Conservation (phyloP, 1,140 invertebrate species). For the Platyura marginata region DNA sequence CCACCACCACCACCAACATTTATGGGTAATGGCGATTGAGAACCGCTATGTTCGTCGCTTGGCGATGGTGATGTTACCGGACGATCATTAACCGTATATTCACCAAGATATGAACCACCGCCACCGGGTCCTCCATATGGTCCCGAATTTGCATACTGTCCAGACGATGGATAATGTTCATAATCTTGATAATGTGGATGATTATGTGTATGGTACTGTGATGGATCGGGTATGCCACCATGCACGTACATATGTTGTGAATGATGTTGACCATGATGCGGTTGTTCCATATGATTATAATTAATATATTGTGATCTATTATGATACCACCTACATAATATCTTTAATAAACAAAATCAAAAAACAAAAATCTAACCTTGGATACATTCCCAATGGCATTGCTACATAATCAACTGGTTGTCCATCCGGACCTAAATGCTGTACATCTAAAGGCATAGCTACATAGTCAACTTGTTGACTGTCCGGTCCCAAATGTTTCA, state of each 20-base stretch:
- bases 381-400: constrained; percentile 21
- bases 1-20: constrained; percentile 9
- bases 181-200: constrained; percentile 23
- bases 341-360: neutral
- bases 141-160: constrained; percentile 22
- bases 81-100: constrained; percentile 17
- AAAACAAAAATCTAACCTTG: constrained; percentile 3
- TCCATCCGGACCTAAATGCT: constrained; percentile 33
- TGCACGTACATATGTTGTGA: constrained; percentile 17
- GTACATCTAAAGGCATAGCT: constrained; percentile 23
- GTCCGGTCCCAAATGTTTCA: constrained; percentile 19
- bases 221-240: neutral
- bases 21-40: constrained; percentile 29
- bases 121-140: constrained; percentile 1
- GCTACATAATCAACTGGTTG: constrained; percentile 29
- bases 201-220: constrained; percentile 4
- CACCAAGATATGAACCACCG: neutral
- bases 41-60: constrained; percentile 30
- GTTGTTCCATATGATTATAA: constrained; percentile 20
- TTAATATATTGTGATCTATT: constrained; percentile 19
- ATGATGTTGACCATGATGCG: constrained; percentile 4
- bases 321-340: neutral
- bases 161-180: constrained; percentile 28
- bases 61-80: constrained; percentile 35
- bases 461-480: constrained; percentile 29